Base-by-base conservation (phyloP, 2,797 vertebrate species). In the Falco peregrinus region DNA sequence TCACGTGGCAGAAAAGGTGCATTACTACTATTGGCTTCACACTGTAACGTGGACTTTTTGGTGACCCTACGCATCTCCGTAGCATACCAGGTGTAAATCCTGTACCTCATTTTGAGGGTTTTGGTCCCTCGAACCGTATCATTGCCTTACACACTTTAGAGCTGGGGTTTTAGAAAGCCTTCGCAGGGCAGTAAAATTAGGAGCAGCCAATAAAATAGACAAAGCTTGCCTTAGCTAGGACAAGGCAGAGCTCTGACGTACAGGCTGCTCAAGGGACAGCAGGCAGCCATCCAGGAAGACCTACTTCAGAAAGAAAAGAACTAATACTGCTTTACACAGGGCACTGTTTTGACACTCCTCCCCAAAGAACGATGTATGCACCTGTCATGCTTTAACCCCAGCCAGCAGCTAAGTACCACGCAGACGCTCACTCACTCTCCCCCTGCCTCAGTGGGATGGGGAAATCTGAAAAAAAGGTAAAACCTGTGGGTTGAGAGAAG, bases 41-140 rank as follows among this genome's bases (percentile, higher is more conserved):
- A 2, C 48, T 12, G 7, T 2, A 47, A 41, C 4, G 0, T 26
- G 15, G 25, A 31, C 17, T 41, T 64, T 5, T 51, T 14, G 41
- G 22, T 2, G 13, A 71, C 48, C 26, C 9, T 8, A 24, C 25
- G 37, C 3, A 41, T 45, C 28, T 12, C 47, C 29, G 56, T 8
- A 13, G 4, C 2, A 0, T 3, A 21, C 8, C 13, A 6, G 39
- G 33, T 22, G 13, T 25, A 41, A 78, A 11, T 26, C 29, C 56
- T 26, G 10, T 21, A 18, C 37, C 51, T 24, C 4, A 12, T 47
- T n/a, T 39, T 5, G 17, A 43, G 12, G 43, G 14, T 1, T 68
- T 75, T 37, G 31, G 31, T 37, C 59, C 53, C 45, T 41, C 25
- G 26, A 56, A 39, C 41, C 3, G 16, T 29, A 61, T 18, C 7